These are phyloP conservation scores for Leptopterna dolabrata DNA, from an alignment of 2,888 invertebrate species.

Conservation along the genomic window DNA sequence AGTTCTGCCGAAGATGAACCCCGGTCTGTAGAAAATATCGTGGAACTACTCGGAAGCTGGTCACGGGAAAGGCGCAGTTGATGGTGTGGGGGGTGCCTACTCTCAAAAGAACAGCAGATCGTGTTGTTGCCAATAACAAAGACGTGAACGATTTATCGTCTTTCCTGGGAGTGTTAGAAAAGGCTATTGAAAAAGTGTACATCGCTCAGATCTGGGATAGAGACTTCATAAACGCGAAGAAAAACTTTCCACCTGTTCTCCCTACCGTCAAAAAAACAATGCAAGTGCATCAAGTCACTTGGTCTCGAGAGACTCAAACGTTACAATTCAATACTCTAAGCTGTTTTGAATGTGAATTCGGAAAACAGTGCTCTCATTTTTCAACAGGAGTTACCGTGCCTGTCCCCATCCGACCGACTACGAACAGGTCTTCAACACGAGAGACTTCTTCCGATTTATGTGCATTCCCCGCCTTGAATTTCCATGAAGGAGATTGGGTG, in stretches of 20 bases:
- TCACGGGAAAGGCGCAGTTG: constrained; percentile 65
- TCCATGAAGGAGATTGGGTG: background rate
- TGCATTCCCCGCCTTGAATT: background rate
- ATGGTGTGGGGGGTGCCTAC: constrained; percentile 64
- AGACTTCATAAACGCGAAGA: background rate
- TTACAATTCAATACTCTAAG: constrained; percentile 24
- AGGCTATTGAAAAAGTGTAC: background rate
- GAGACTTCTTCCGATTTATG: background rate
- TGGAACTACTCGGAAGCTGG: constrained; percentile 65
- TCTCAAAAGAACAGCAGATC: constrained; percentile 64
- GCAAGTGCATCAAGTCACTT: constrained; percentile 46
- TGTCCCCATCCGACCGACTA: background rate
- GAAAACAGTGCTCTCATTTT: background rate
- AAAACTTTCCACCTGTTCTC: background rate
- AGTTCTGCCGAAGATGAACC: background rate
- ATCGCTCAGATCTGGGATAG: background rate
- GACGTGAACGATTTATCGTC: constrained; percentile 1
- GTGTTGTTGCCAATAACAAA: constrained; percentile 27
- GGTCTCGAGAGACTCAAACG: background rate
- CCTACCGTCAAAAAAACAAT: constrained; percentile 20
- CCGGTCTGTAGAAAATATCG: constrained; percentile 55
- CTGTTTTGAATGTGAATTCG: constrained; percentile 16
- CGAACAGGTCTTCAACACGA: background rate
- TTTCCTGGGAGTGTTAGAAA: constrained; percentile 15
- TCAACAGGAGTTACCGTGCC: background rate